phyloP scores from a whole-genome alignment of 2,113 vertebrate species.

The Vulpes ferrilata region DNA sequence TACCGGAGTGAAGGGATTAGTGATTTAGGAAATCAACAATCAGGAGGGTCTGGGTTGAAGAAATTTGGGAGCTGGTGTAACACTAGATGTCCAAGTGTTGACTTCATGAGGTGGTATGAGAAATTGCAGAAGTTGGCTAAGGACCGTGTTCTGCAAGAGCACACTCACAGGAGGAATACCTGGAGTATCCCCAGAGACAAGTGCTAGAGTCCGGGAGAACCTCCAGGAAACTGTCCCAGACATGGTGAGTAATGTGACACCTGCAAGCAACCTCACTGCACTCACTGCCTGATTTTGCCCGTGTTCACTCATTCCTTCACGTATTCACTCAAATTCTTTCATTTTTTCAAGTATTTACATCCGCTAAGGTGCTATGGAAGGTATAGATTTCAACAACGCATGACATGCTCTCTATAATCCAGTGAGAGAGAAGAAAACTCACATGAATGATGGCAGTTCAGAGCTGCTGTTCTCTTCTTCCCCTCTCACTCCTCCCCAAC shows the following conservation, averaged over 20 bases:
- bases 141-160: not conserved
- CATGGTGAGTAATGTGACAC: not conserved
- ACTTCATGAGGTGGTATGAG: not conserved
- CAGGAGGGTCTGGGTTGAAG: not conserved
- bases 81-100: not conserved
- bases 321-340: not conserved
- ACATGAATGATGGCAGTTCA: not conserved
- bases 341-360: not conserved
- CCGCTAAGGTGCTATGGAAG: not conserved
- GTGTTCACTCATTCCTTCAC: not conserved
- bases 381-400: not conserved
- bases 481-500: too few species aligned
- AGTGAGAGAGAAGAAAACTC: not conserved
- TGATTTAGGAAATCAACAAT: not conserved
- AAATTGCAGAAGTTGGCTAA: not conserved
- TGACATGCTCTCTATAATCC: not conserved
- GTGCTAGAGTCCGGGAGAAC: not conserved
- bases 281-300: not conserved
- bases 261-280: not conserved
- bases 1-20: constrained; percentile 5
- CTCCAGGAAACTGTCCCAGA: not conserved
- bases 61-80: not conserved
- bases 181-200: not conserved
- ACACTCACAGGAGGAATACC: not conserved
- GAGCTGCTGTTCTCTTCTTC: not conserved